Evolutionary conservation across 2,797 vertebrate genomes (phyloP).

Genomic region (Oreortyx pictus): DNA sequence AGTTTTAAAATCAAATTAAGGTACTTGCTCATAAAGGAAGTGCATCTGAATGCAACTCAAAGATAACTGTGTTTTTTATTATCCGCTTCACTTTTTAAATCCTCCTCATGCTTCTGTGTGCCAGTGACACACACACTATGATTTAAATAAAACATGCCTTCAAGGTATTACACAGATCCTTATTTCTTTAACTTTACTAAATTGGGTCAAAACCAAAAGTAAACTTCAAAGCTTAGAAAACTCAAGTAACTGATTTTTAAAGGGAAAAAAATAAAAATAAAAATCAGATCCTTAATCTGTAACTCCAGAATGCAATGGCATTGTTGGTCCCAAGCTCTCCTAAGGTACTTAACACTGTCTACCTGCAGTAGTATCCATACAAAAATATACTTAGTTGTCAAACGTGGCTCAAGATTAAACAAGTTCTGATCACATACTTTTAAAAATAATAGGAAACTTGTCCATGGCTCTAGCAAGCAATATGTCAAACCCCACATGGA

Average conservation of each 20-base stretch:
- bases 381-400: conserved; percentile 21
- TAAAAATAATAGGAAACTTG: neutral
- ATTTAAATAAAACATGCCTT: conserved; percentile 68
- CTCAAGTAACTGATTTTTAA: too few species aligned
- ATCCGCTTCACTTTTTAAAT: neutral
- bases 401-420: neutral
- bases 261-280: neutral
- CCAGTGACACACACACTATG: conserved; percentile 35
- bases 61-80: neutral
- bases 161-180: conserved; percentile 34
- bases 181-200: conserved; percentile 58
- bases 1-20: neutral
- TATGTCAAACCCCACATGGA: neutral
- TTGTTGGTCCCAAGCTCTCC: conserved; percentile 32
- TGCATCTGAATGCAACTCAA: neutral
- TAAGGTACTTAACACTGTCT: conserved; percentile 25
- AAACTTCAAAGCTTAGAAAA: neutral
- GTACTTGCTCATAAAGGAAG: neutral
- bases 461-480: neutral
- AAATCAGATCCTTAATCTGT: conserved; percentile 57
- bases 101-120: neutral
- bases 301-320: conserved; percentile 36
- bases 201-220: conserved; percentile 34
- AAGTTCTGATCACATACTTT: neutral
- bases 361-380: conserved; percentile 22